Conservation (phyloP, 2,797 vertebrate species). For the Petrocephalus sullivani region DNA sequence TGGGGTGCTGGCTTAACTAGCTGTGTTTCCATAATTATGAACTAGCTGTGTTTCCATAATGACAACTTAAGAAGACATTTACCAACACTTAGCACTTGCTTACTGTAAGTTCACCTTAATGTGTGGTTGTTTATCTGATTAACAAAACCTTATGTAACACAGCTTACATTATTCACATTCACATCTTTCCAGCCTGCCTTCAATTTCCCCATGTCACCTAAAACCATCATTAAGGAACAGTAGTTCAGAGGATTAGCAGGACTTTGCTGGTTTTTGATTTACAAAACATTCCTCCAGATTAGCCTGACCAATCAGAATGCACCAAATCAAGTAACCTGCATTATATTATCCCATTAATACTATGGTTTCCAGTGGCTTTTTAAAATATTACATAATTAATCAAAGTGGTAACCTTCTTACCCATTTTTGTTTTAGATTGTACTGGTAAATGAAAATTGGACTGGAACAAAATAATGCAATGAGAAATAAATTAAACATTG, state of each 20-base stretch:
- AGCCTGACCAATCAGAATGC: conserved; percentile 54
- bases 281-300: conserved; percentile 62
- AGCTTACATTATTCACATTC: not conserved
- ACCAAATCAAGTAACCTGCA: conserved; percentile 65
- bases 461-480: conserved; percentile 49
- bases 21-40: not conserved
- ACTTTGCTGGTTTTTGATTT: conserved; percentile 47
- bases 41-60: not conserved
- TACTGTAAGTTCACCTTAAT: not conserved
- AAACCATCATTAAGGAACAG: conserved; percentile 16
- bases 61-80: not conserved
- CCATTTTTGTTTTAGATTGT: conserved; percentile 51
- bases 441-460: conserved; percentile 55
- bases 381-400: conserved; percentile 60
- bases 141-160: not conserved
- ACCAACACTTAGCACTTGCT: not conserved
- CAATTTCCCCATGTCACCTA: conserved; percentile 13
- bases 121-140: not conserved
- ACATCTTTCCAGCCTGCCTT: not conserved
- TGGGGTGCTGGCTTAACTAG: not conserved
- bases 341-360: conserved; percentile 66
- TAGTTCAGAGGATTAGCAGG: conserved; percentile 34
- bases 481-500: conserved; percentile 40
- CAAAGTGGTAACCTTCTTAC: conserved; percentile 53
- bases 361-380: conserved; percentile 47